A percentile compares a stretch with the other conserved stretches of the same genome.
phyloP scores from a whole-genome alignment of 2,888 invertebrate species.

The Clusia tigrina region DNA sequence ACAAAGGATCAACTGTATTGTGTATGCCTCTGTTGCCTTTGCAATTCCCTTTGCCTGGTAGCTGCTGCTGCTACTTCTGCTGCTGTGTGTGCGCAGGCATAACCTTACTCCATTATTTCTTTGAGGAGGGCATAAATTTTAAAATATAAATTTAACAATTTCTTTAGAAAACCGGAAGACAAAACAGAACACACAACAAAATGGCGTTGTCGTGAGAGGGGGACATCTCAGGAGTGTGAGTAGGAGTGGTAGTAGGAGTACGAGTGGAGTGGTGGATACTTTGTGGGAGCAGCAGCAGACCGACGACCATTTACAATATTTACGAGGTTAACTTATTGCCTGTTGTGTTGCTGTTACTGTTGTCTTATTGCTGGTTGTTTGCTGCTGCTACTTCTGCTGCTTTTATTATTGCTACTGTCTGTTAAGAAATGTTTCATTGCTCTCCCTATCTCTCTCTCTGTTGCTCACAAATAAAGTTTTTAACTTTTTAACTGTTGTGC shows the following conservation, averaged over 20 bases:
- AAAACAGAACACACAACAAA: background rate
- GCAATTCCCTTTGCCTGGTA: too few species aligned
- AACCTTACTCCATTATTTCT: background rate
- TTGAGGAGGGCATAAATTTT: background rate
- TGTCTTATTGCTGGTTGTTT: constrained; percentile 11
- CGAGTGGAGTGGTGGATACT: background rate
- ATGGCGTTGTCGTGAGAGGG: background rate
- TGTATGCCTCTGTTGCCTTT: too few species aligned
- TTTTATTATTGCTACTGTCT: constrained; percentile 7
- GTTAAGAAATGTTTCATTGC: constrained; percentile 3
- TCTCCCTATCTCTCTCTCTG: background rate
- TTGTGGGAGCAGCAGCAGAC: too few species aligned
- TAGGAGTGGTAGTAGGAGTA: background rate
- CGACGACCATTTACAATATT: constrained; percentile 2
- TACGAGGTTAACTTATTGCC: constrained; percentile 4
- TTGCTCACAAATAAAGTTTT: background rate
- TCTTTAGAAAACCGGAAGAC: constrained; percentile 2
- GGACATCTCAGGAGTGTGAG: background rate
- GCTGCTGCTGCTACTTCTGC: too few species aligned
- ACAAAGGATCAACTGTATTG: too few species aligned
- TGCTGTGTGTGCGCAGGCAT: constrained; percentile 1
- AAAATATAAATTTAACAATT: constrained; percentile 11
- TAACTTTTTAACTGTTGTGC: constrained; percentile 7
- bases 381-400: background rate
- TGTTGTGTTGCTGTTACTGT: background rate